Evolutionary conservation across 92 coral and sea anemone species (phyloP), one percentile per base, ranked within the genome.

Genomic region (Siderastrea siderea): DNA sequence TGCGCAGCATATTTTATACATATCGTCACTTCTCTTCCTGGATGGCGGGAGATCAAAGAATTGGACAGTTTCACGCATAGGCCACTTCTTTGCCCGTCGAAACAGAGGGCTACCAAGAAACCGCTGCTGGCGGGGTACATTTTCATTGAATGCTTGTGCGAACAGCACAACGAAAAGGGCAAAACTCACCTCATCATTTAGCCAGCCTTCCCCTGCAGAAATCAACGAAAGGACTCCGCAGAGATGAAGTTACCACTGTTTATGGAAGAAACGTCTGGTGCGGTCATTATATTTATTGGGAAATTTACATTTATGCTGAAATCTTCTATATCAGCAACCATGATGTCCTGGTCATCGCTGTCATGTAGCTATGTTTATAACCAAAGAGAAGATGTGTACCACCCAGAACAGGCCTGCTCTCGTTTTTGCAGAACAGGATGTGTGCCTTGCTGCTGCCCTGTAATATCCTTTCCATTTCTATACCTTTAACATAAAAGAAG

Each of bases 121-220:
- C 38, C 38, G 38, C 38, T 26, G 38, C 38, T 26, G 38, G 38
- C 38, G 38, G 38, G 38, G 38, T 26, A 26, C 60, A 55, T 55
- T 7, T 12, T 59, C 64, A 59, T 10, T 10, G 10, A 14, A 59
- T 64, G 6, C 38, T 14, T 4, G 38, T 64, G 57, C 57, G 5
- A 53, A 5, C 57, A 9, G 6, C 57, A 53, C 10, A 53, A 53
- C 5, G 1, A 3, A 60, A 60, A 60, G n/a, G 11, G 15, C 65
- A 9, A 7, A 64, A 13, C 75, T 47, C 44, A 49, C 77, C 77
- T 72, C 77, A 26, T 72, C 77, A 50, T 72, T 72, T 50, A 72
- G 9, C 77, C 77, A 72, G 44, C 77, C 49, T 72, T 72, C 77
- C 77, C 49, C 55, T 49, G 58, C 59, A 49, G 77, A 72, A 72